These are phyloP conservation scores for Drosophila miranda DNA, from an alignment of 1,140 invertebrate genomes.

Conservation along the genomic window DNA sequence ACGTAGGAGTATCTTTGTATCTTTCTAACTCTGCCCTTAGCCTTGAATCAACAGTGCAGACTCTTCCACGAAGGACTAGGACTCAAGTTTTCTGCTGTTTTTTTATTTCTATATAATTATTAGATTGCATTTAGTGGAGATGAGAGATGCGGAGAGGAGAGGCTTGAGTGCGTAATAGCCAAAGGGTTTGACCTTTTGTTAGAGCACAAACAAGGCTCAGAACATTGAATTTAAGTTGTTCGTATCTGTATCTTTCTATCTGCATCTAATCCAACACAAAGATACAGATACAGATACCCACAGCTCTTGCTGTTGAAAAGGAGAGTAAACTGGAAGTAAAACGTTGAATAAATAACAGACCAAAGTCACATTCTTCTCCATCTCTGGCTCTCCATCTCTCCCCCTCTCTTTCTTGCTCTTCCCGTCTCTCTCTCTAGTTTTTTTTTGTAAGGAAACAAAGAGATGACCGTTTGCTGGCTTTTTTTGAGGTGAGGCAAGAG, in stretches of 20 bases:
- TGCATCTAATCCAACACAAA: conserved; percentile 70
- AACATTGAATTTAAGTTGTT: conserved; percentile 42
- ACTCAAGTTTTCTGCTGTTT: conserved; percentile 26
- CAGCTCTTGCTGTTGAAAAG: conserved; percentile 69
- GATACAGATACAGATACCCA: conserved; percentile 29
- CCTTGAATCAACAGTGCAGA: conserved; percentile 61
- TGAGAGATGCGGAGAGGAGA: conserved; percentile 12
- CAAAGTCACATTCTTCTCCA: conserved; percentile 31
- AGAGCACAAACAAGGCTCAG: conserved; percentile 14
- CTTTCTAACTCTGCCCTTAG: conserved; percentile 47
- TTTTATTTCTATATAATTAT: conserved; percentile 42
- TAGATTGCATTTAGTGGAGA: conserved; percentile 39
- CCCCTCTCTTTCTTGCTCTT: not conserved
- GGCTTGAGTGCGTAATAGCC: conserved; percentile 40
- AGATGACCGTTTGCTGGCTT: conserved; percentile 66
- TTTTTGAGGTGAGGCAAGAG: conserved; percentile 55
- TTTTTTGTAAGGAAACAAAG: conserved; percentile 38
- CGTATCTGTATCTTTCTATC: conserved; percentile 70
- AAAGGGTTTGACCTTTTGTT: conserved; percentile 37
- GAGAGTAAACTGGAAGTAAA: conserved; percentile 70
- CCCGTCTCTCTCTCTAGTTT: not conserved
- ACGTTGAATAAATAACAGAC: conserved; percentile 71
- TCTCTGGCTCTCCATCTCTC: not conserved
- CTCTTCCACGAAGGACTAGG: conserved; percentile 15
- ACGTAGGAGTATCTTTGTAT: no score